These are phyloP conservation scores for Drosophila maculinotata DNA, from an alignment of 2,888 invertebrate genomes.

Conservation along the genomic window DNA sequence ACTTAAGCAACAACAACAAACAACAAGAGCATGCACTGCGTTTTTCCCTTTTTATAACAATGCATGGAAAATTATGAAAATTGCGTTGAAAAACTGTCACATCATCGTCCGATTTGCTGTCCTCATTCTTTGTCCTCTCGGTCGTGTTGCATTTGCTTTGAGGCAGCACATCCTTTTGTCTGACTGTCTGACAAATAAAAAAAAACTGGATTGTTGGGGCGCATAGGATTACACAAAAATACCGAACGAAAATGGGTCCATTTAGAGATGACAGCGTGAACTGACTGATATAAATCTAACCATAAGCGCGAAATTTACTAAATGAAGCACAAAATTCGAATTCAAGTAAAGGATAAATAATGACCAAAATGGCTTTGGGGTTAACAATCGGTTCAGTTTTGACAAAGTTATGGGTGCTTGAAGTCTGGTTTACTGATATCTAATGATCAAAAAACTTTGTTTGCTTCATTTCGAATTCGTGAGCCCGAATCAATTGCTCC, in stretches of 20 bases:
- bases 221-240: conserved; percentile 48
- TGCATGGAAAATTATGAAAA: conserved; percentile 57
- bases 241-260: conserved; percentile 9
- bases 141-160: conserved; percentile 69
- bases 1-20: conserved; percentile 58
- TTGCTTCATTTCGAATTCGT: background rate
- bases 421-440: too few relatives aligned
- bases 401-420: too few relatives aligned
- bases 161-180: conserved; percentile 64
- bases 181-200: conserved; percentile 9
- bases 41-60: conserved; percentile 39
- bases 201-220: conserved; percentile 5
- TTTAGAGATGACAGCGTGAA: conserved; percentile 38
- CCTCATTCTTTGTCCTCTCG: conserved; percentile 36
- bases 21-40: conserved; percentile 7
- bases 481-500: conserved; percentile 19
- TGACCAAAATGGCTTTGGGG: too few relatives aligned
- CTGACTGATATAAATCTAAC: too few relatives aligned
- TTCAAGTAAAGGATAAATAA: too few relatives aligned
- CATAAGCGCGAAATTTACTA: background rate
- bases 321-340: too few relatives aligned
- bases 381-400: too few relatives aligned
- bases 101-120: conserved; percentile 61
- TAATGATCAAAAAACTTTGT: too few relatives aligned
- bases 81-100: conserved; percentile 74